Conservation (phyloP, 2,113 vertebrate species). For the Butorides virescens region DNA sequence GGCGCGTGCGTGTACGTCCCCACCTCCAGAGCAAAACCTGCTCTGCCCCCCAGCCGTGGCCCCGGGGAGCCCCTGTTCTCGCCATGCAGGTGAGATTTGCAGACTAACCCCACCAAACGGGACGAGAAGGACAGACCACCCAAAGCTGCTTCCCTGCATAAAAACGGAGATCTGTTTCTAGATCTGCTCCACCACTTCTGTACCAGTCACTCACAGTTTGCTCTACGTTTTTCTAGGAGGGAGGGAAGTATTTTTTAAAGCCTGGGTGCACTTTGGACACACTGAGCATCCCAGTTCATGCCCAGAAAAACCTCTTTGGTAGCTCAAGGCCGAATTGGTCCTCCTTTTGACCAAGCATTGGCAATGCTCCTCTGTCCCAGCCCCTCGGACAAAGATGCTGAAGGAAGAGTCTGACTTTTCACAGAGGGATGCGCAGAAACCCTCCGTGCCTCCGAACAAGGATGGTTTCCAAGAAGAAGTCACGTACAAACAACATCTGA, state of each 20-base stretch:
- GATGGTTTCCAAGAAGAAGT: neutral
- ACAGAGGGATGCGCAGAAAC: neutral
- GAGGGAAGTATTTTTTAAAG: neutral
- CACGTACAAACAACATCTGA: neutral
- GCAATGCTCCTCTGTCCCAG: neutral
- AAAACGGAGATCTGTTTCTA: neutral
- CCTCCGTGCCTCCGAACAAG: neutral
- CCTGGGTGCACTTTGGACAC: neutral
- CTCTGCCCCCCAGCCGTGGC: neutral
- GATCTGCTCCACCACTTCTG: neutral
- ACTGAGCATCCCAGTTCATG: neutral
- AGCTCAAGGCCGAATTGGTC: neutral
- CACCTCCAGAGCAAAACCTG: neutral
- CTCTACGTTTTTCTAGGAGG: neutral
- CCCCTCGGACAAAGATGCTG: neutral
- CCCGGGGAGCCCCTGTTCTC: neutral
- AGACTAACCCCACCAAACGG: neutral
- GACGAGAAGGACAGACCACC: neutral
- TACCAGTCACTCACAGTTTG: neutral
- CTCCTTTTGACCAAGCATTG: neutral
- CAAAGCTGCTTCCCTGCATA: neutral
- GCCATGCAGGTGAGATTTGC: neutral
- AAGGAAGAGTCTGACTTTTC: neutral
- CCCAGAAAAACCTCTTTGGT: neutral
- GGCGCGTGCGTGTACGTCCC: neutral